phyloP scores from a whole-genome alignment of 2,797 vertebrate genomes.

The Neosilurus hyrtlii region DNA sequence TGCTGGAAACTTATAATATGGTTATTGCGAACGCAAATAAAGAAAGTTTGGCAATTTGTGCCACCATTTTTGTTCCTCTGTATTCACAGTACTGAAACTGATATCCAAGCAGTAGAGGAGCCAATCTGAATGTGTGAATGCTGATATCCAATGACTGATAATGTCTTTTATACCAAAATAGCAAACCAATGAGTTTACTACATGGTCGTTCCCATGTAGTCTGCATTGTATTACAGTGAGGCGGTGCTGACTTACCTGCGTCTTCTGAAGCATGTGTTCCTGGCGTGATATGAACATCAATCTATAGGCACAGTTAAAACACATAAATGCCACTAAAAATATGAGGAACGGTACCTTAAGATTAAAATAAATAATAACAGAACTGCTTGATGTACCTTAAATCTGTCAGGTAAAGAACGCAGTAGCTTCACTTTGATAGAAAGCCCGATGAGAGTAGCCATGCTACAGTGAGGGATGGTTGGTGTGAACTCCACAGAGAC shows the following conservation, averaged over 20 bases:
- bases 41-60: too few species aligned
- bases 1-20: too few species aligned
- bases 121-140: too few species aligned
- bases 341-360: neutral
- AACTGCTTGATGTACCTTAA: conserved; percentile 73
- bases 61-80: too few species aligned
- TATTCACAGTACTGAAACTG: too few species aligned
- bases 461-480: conserved; percentile 94
- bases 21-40: too few species aligned
- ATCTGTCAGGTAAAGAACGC: conserved; percentile 83
- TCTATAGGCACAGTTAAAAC: conserved; percentile 66
- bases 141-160: too few species aligned
- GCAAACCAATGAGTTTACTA: too few species aligned
- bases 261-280: conserved; percentile 92
- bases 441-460: conserved; percentile 90
- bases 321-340: conserved; percentile 10
- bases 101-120: too few species aligned
- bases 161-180: too few species aligned
- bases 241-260: conserved; percentile 76
- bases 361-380: neutral
- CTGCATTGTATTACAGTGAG: neutral
- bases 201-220: neutral
- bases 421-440: conserved; percentile 93
- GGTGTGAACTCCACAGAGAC: conserved; percentile 86
- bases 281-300: conserved; percentile 92